phyloP scores from a whole-genome alignment of 2,888 invertebrate genomes.

The Lottia scabra region DNA sequence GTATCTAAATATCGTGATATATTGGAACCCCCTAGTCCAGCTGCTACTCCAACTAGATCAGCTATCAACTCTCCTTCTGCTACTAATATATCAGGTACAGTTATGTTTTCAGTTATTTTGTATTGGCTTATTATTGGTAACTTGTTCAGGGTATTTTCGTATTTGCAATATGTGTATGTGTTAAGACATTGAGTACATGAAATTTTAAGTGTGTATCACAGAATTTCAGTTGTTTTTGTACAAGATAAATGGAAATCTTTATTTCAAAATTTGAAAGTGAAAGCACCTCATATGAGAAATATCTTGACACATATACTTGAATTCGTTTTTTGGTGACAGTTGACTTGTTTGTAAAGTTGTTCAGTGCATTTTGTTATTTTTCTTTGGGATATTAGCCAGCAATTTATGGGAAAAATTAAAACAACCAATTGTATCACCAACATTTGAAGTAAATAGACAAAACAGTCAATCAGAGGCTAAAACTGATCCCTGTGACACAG shows the following conservation, averaged over 20 bases:
- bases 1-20: slow-evolving; percentile 99
- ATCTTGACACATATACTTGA: too few species aligned
- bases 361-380: not conserved
- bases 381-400: not conserved
- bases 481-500: not conserved
- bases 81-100: slow-evolving; percentile 28
- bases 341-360: too few species aligned
- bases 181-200: not conserved
- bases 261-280: too few species aligned
- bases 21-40: slow-evolving; percentile 81
- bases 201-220: too few species aligned
- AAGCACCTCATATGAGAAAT: too few species aligned
- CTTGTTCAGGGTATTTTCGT: not conserved
- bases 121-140: slow-evolving; percentile 5
- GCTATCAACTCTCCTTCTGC: slow-evolving; percentile 42
- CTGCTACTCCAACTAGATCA: slow-evolving; percentile 42
- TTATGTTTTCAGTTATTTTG: not conserved
- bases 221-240: too few species aligned
- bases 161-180: not conserved
- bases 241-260: too few species aligned
- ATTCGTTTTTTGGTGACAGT: too few species aligned
- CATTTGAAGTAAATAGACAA: slow-evolving; percentile 8
- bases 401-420: not conserved
- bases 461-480: not conserved
- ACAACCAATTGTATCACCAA: not conserved